Conservation (phyloP, 2,113 vertebrate genomes). For the Pogona vitticeps region DNA sequence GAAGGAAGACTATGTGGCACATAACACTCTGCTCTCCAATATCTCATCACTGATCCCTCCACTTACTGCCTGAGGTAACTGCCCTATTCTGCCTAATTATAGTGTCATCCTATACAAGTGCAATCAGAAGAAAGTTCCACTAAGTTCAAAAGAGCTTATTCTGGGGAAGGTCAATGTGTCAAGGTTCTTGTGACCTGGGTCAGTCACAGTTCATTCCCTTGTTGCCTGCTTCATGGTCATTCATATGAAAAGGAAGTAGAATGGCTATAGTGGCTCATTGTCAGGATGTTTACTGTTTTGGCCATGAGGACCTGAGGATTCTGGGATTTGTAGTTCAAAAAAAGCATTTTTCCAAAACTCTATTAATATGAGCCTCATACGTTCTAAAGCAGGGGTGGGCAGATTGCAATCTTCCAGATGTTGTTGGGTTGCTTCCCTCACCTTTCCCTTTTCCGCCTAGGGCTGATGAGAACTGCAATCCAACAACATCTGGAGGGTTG, state of each 20-base stretch:
- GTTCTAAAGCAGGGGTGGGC: not conserved
- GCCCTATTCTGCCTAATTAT: not conserved
- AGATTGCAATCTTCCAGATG: not conserved
- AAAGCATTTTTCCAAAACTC: not conserved
- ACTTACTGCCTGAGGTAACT: not conserved
- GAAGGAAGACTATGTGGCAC: too few relatives aligned
- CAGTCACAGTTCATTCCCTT: not conserved
- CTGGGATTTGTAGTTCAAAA: not conserved
- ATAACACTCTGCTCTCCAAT: too few relatives aligned
- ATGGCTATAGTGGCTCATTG: not conserved
- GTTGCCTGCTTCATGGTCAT: not conserved
- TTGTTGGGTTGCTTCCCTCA: not conserved
- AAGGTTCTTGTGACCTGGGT: not conserved
- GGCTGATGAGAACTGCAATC: not conserved
- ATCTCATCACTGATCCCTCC: too few relatives aligned
- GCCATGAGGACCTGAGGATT: not conserved
- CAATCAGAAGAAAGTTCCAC: not conserved
- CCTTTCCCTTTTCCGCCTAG: not conserved
- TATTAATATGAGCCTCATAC: constrained; percentile 7
- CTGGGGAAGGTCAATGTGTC: not conserved
- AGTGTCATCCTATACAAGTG: not conserved
- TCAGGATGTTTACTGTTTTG: not conserved
- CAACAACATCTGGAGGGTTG: not conserved
- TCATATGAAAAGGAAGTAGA: not conserved
- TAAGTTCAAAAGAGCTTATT: not conserved